Percentiles rank a stretch among this genome's conserved stretches.
phyloP scores from a whole-genome alignment of 2,113 vertebrate genomes.

The Coryphaenoides rupestris region DNA sequence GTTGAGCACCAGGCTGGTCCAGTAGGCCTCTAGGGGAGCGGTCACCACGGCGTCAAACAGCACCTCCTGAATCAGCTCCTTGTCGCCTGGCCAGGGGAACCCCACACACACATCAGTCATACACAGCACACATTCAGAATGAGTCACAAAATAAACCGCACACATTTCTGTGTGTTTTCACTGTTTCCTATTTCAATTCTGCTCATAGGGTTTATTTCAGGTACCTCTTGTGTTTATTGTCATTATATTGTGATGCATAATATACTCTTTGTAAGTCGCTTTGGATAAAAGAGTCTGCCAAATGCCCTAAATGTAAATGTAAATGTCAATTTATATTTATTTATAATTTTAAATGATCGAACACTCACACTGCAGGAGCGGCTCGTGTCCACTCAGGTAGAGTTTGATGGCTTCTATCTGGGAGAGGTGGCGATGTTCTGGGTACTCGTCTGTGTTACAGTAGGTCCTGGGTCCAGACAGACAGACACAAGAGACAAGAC shows the following conservation, averaged over 20 bases:
- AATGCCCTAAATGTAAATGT: too few relatives aligned
- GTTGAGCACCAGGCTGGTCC: slow-evolving; percentile 95
- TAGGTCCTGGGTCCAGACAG: slow-evolving; percentile 80
- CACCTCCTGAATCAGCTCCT: slow-evolving; percentile 93
- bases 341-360: too few relatives aligned
- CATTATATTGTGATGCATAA: too few relatives aligned
- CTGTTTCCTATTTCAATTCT: too few relatives aligned
- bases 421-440: slow-evolving; percentile 87
- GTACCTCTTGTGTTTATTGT: too few relatives aligned
- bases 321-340: too few relatives aligned
- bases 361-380: slow-evolving; percentile 89
- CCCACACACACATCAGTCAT: not conserved
- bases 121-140: not conserved
- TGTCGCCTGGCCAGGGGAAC: slow-evolving; percentile 81
- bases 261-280: too few relatives aligned
- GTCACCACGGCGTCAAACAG: slow-evolving; percentile 96
- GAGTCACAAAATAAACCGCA: too few relatives aligned
- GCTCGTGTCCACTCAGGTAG: slow-evolving; percentile 88
- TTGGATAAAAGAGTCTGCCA: too few relatives aligned
- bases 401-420: slow-evolving; percentile 93
- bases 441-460: slow-evolving; percentile 91
- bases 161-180: not conserved
- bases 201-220: too few relatives aligned
- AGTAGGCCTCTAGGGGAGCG: slow-evolving; percentile 94
- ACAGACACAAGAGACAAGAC: too few relatives aligned